Conservation (phyloP, 2,113 vertebrate genomes). For the Nycticebus coucang region DNA sequence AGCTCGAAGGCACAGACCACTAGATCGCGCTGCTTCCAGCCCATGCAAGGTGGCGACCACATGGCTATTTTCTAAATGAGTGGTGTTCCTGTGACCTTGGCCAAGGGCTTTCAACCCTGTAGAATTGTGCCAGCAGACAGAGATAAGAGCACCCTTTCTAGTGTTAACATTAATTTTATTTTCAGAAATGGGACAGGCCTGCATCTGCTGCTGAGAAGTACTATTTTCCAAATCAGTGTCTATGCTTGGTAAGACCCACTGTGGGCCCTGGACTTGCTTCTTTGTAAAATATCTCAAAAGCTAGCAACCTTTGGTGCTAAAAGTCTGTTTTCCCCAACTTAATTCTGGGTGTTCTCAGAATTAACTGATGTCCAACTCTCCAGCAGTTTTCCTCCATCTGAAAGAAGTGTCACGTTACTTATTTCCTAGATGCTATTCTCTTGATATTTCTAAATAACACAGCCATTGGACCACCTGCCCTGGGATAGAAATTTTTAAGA, state of each 20-base stretch:
- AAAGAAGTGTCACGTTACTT: neutral
- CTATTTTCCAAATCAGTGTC: neutral
- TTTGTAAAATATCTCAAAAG: neutral
- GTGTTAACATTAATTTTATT: neutral
- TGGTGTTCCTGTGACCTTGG: neutral
- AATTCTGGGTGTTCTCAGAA: neutral
- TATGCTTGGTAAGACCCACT: neutral
- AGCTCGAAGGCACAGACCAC: neutral
- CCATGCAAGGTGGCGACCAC: neutral
- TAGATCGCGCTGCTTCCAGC: neutral
- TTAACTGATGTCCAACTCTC: neutral
- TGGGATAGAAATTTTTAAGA: neutral
- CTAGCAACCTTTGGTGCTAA: neutral
- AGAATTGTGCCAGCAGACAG: neutral
- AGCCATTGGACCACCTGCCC: neutral
- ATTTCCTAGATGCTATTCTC: neutral
- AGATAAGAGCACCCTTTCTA: neutral
- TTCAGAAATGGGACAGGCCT: neutral
- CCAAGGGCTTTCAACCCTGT: neutral
- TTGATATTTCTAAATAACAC: neutral
- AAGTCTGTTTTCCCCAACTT: neutral
- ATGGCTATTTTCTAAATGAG: neutral
- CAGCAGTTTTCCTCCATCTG: neutral
- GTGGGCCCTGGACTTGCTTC: neutral
- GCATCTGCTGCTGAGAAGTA: neutral